Conservation (phyloP, 2,797 vertebrate genomes). For the Argya squamiceps region DNA sequence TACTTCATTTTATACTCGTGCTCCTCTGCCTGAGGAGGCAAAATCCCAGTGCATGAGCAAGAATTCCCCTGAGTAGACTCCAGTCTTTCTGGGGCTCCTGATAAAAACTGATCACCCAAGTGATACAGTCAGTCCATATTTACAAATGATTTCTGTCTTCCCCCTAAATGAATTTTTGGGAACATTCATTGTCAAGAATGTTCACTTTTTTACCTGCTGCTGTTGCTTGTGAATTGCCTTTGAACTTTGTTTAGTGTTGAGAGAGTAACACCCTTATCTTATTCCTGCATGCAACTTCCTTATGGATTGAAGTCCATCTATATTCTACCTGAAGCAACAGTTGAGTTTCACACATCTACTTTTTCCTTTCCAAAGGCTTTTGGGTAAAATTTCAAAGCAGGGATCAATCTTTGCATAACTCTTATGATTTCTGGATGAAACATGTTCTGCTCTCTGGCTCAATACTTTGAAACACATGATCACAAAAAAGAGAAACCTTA, state of each 20-base stretch:
- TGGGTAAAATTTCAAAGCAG: neutral
- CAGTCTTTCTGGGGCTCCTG: neutral
- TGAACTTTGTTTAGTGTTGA: neutral
- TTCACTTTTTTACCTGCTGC: neutral
- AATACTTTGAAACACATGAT: neutral
- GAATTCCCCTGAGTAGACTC: neutral
- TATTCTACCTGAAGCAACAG: neutral
- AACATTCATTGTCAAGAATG: neutral
- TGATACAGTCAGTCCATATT: neutral
- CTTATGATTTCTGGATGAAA: neutral
- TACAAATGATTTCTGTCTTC: neutral
- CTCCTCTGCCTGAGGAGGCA: neutral
- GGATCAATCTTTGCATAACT: neutral
- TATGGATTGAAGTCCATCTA: neutral
- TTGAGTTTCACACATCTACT: neutral
- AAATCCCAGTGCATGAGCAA: neutral
- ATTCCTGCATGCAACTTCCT: neutral
- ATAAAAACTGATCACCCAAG: neutral
- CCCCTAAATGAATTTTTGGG: accelerated
- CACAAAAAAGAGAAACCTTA: neutral
- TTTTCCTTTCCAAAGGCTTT: neutral
- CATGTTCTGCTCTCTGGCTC: neutral
- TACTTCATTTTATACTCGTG: neutral
- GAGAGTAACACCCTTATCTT: neutral
- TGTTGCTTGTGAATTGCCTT: neutral